phyloP scores from a whole-genome alignment of 2,797 vertebrate species.

The Pterois miles region DNA sequence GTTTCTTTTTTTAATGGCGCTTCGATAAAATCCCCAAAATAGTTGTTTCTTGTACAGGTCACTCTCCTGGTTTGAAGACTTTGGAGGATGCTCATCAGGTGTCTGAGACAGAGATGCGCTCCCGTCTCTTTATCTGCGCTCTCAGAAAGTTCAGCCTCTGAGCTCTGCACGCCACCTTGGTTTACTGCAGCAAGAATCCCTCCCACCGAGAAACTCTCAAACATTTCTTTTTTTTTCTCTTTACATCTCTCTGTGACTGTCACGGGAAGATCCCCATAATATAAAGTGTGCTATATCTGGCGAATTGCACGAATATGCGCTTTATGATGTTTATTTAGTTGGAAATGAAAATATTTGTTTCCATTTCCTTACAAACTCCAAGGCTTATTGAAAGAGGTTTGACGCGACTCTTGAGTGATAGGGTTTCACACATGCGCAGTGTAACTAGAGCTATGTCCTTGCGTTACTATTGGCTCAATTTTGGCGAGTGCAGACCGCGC shows the following conservation, averaged over 20 bases:
- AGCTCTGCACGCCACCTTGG: conserved; percentile 51
- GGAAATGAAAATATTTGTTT: neutral
- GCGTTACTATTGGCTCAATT: no score
- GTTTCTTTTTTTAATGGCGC: neutral
- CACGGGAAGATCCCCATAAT: neutral
- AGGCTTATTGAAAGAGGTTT: no score
- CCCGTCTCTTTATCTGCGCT: conserved; percentile 36
- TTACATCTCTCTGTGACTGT: conserved; percentile 4
- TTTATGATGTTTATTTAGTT: neutral
- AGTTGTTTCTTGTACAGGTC: neutral
- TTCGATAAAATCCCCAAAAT: neutral
- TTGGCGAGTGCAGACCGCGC: no score
- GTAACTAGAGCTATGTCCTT: no score
- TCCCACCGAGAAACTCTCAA: conserved; percentile 69
- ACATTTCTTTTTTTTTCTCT: neutral
- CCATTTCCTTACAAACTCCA: neutral
- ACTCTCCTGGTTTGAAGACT: neutral
- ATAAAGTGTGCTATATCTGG: neutral
- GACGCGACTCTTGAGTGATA: rapidly evolving
- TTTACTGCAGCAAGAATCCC: conserved; percentile 71
- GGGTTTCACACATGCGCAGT: no score
- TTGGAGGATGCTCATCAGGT: conserved; percentile 74
- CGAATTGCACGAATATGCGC: neutral
- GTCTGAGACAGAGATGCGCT: conserved; percentile 61
- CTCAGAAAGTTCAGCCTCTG: conserved; percentile 48